A percentile compares a stretch with the other conserved stretches of the same genome.
Conservation (phyloP, 2,888 invertebrate genomes). For the Lithophane semibrunnea region DNA sequence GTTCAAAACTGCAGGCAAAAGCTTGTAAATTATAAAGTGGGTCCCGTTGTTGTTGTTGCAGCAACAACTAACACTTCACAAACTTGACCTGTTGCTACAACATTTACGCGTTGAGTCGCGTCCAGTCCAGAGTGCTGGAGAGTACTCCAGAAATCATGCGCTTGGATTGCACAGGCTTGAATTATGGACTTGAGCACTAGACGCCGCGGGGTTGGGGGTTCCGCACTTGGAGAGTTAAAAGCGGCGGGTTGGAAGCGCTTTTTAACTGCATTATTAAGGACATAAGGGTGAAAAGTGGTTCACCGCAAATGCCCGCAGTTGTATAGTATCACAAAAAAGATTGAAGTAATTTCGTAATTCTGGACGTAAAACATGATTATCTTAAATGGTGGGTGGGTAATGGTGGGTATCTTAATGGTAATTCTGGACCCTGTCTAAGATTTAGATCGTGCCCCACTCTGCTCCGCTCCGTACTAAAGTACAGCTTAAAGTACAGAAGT, state of each 20-base stretch:
- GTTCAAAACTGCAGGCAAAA: background rate
- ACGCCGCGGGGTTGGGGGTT: conserved; percentile 24
- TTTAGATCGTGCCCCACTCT: no score
- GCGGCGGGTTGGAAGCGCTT: background rate
- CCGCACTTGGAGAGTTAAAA: conserved; percentile 32
- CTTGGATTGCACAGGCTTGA: conserved; percentile 29
- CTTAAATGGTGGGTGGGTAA: background rate
- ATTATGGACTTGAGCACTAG: conserved; percentile 46
- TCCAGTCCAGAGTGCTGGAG: conserved; percentile 33
- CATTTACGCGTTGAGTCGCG: conserved; percentile 34
- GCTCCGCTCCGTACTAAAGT: no score
- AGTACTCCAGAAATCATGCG: conserved; percentile 55
- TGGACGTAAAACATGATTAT: background rate
- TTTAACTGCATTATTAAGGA: no score
- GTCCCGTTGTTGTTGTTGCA: conserved; percentile 14
- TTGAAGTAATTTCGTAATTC: background rate
- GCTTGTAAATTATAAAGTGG: background rate
- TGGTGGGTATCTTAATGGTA: no score
- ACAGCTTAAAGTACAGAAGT: no score
- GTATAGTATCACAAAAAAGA: background rate
- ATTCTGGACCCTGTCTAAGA: background rate
- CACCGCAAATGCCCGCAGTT: background rate
- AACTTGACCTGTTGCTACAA: conserved; percentile 56
- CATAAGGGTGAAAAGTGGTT: no score
- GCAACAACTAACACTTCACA: conserved; percentile 32